Conservation (phyloP, 2,113 vertebrate genomes). For the Heptranchias perlo region DNA sequence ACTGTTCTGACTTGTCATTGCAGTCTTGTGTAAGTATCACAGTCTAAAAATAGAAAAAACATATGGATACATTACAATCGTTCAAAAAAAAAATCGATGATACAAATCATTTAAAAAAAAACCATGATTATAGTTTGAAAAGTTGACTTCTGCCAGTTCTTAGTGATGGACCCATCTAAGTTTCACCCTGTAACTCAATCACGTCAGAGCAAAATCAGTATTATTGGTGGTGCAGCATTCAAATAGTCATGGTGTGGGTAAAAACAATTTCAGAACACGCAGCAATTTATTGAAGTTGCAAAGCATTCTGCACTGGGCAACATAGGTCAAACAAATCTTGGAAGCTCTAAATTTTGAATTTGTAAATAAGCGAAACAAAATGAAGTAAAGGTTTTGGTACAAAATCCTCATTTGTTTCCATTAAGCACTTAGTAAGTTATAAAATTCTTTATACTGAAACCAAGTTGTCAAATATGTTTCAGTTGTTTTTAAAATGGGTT, state of each 20-base stretch:
- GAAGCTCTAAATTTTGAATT: background rate
- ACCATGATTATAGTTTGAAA: background rate
- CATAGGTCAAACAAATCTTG: background rate
- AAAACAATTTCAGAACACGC: background rate
- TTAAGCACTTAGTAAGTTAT: background rate
- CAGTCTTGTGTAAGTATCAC: conserved; percentile 69
- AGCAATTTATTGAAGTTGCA: background rate
- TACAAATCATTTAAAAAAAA: background rate
- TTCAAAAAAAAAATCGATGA: background rate
- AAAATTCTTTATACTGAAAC: background rate
- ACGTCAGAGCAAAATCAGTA: background rate
- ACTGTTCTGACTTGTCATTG: conserved; percentile 87
- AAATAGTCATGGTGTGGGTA: background rate
- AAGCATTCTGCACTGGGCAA: background rate
- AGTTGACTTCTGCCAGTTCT: background rate
- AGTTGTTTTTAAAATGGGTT: background rate
- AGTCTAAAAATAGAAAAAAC: conserved; percentile 55
- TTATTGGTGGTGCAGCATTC: background rate
- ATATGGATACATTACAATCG: background rate
- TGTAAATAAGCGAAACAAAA: background rate
- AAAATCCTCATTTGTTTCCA: background rate
- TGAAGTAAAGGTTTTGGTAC: background rate
- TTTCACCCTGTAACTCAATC: background rate
- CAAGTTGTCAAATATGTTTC: background rate
- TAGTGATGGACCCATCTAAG: background rate